A percentile compares a stretch with the other conserved stretches of the same genome.
Evolutionary conservation across 2,888 invertebrate genomes (phyloP).

Genomic region (Scaptomyza tumidula): DNA sequence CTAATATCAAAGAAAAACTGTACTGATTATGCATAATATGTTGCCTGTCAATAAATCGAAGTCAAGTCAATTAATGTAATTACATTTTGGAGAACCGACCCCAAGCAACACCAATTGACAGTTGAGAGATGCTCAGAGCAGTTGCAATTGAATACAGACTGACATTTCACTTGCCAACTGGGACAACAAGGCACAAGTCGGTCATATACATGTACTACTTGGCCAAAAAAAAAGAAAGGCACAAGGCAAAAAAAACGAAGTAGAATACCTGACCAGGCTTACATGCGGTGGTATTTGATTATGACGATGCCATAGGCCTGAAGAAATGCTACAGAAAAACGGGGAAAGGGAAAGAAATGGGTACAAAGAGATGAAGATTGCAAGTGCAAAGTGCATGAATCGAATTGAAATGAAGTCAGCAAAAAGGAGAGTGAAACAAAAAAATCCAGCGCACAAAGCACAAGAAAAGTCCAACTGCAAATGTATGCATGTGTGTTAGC

Average conservation of each 20-base stretch:
- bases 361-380: neutral
- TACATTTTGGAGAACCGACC: slow-evolving; percentile 27
- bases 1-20: neutral
- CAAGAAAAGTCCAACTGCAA: slow-evolving; percentile 5
- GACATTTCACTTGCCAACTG: slow-evolving; percentile 25
- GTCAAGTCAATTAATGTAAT: slow-evolving; percentile 42
- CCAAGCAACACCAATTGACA: slow-evolving; percentile 14
- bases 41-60: slow-evolving; percentile 11
- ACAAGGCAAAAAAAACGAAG: neutral
- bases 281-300: slow-evolving; percentile 19
- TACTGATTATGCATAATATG: slow-evolving; percentile 1
- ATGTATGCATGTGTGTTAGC: too few relatives aligned
- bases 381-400: slow-evolving; percentile 53
- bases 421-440: slow-evolving; percentile 29
- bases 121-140: slow-evolving; percentile 21
- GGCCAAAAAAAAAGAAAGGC: neutral
- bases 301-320: slow-evolving; percentile 8
- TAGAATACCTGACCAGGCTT: slow-evolving; percentile 22
- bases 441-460: slow-evolving; percentile 42
- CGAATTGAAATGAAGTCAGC: slow-evolving; percentile 57
- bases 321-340: slow-evolving; percentile 2
- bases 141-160: slow-evolving; percentile 42
- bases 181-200: slow-evolving; percentile 34
- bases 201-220: slow-evolving; percentile 5
- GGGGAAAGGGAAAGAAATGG: neutral